Percentiles rank a stretch among this genome's conserved stretches.
phyloP scores from a whole-genome alignment of 2,797 vertebrate species.

The Schizopygopsis malacanthus region DNA sequence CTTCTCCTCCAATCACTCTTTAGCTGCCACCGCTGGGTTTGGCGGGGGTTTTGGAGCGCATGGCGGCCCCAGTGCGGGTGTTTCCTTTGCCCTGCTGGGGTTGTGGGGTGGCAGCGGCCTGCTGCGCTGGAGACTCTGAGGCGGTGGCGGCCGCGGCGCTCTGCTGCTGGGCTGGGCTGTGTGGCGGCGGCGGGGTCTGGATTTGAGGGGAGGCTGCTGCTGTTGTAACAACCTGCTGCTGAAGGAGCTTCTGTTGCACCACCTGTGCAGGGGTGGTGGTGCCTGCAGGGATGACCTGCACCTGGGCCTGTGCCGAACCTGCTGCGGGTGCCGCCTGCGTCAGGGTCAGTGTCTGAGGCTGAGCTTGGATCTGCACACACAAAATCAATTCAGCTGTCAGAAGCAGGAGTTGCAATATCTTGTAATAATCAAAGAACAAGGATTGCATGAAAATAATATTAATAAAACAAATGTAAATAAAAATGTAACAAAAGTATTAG shows the following conservation, averaged over 20 bases:
- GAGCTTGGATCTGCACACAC: constrained; percentile 78
- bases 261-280: constrained; percentile 80
- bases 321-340: constrained; percentile 79
- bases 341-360: constrained; percentile 87
- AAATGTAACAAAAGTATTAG: too few relatives aligned
- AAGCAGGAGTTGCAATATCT: not conserved
- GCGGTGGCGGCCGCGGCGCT: constrained; percentile 64
- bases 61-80: constrained; percentile 77
- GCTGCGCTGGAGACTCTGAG: constrained; percentile 69
- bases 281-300: constrained; percentile 87
- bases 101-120: constrained; percentile 69
- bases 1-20: not conserved
- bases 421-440: not conserved
- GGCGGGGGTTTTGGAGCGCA: constrained; percentile 84
- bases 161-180: constrained; percentile 83
- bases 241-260: constrained; percentile 87
- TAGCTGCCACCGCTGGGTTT: constrained; percentile 84
- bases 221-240: constrained; percentile 85
- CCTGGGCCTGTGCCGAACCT: constrained; percentile 77
- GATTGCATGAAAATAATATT: not conserved
- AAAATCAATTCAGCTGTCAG: not conserved
- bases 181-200: constrained; percentile 78
- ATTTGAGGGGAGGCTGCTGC: constrained; percentile 84
- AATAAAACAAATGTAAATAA: too few relatives aligned
- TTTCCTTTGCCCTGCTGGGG: constrained; percentile 83